Conservation (phyloP, 2,113 vertebrate genomes). For the Psephotus haematonotus region DNA sequence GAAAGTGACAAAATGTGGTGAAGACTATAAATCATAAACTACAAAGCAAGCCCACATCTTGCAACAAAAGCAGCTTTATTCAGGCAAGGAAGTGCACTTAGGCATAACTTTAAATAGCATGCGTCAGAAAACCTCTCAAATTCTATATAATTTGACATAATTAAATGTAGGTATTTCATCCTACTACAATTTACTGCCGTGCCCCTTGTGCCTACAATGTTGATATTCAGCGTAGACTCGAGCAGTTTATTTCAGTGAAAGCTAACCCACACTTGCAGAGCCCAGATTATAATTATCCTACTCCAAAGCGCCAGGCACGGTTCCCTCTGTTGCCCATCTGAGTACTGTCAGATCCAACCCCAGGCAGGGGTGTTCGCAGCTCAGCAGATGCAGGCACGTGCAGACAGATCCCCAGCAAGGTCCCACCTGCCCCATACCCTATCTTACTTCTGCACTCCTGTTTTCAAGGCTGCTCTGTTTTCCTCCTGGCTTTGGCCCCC, state of each 20-base stretch:
- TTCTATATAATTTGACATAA: constrained; percentile 83
- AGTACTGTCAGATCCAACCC: background rate
- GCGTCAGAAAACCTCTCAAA: constrained; percentile 74
- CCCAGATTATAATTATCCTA: constrained; percentile 73
- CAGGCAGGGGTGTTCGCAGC: background rate
- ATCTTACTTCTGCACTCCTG: background rate
- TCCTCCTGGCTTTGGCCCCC: background rate
- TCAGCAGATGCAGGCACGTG: background rate
- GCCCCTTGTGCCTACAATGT: constrained; percentile 76
- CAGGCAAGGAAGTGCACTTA: constrained; percentile 61
- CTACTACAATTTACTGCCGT: constrained; percentile 78
- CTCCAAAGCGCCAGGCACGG: constrained; percentile 51
- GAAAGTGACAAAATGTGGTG: constrained; percentile 43
- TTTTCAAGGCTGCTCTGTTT: background rate
- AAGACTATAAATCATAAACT: constrained; percentile 43
- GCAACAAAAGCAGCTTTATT: constrained; percentile 65
- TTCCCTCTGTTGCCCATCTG: constrained; percentile 17
- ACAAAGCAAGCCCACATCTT: constrained; percentile 51
- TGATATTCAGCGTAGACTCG: constrained; percentile 65
- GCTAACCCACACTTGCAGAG: constrained; percentile 74
- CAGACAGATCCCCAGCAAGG: background rate
- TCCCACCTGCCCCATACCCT: background rate
- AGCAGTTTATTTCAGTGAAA: constrained; percentile 77
- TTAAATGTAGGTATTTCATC: constrained; percentile 82
- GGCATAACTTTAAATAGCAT: constrained; percentile 76